These are phyloP conservation scores for Poeciliopsis infans DNA, from an alignment of 2,797 vertebrate species.

Conservation along the genomic window DNA sequence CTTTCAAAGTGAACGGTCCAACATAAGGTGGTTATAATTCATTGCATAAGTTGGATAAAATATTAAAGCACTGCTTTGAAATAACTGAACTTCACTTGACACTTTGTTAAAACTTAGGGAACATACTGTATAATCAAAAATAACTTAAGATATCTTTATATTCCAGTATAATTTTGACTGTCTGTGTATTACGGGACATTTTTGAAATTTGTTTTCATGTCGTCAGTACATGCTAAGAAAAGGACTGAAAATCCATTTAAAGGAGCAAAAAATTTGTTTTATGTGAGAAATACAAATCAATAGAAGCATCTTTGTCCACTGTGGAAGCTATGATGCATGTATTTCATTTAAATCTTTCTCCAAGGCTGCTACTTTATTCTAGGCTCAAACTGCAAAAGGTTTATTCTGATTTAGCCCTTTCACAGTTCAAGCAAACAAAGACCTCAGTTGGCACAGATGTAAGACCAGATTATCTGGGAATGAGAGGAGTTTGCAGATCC, in stretches of 20 bases:
- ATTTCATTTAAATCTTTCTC: not conserved
- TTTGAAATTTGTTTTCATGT: not conserved
- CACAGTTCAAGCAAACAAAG: not conserved
- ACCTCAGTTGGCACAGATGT: not conserved
- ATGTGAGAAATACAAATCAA: not conserved
- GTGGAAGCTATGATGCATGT: not conserved
- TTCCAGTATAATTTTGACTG: no score
- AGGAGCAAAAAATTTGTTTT: not conserved
- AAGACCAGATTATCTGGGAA: not conserved
- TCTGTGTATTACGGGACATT: no score
- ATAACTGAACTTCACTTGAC: no score
- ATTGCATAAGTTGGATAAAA: no score
- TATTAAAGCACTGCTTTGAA: no score
- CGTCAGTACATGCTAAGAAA: not conserved
- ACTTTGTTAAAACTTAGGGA: not conserved
- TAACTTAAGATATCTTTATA: no score
- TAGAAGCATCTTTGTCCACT: not conserved
- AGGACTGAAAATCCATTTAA: not conserved
- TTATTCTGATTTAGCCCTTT: not conserved
- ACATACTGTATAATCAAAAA: no score
- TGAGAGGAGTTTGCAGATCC: not conserved
- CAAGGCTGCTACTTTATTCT: not conserved
- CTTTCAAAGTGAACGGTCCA: not conserved
- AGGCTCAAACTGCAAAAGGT: not conserved
- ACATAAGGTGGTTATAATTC: not conserved